Percentiles rank a stretch among this genome's conserved stretches.
phyloP scores from a whole-genome alignment of 2,888 invertebrate genomes.

The Pharmacophagus antenor region DNA sequence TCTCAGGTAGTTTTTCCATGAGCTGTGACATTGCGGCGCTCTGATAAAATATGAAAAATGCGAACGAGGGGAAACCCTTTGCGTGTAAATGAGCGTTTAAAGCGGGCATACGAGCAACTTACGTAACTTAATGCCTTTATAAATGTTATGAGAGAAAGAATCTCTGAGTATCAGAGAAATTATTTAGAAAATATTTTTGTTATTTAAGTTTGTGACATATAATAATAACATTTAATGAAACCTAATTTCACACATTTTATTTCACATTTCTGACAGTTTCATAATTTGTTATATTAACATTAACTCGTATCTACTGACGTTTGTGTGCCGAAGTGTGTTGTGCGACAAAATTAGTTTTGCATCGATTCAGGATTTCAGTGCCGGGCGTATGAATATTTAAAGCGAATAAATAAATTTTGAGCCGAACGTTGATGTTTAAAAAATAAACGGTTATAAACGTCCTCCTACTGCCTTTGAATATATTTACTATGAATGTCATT shows the following conservation, averaged over 20 bases:
- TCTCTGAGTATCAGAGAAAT: constrained; percentile 25
- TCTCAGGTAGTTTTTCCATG: constrained; percentile 29
- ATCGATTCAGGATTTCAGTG: constrained; percentile 13
- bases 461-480: constrained; percentile 1
- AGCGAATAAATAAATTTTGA: constrained; percentile 22
- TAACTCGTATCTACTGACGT: constrained; percentile 7
- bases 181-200: constrained; percentile 9
- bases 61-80: constrained; percentile 29
- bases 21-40: constrained; percentile 25
- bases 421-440: constrained; percentile 11
- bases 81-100: constrained; percentile 33
- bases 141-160: constrained; percentile 29
- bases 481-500: too few species aligned
- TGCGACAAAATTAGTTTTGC: constrained; percentile 26
- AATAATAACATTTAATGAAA: too few species aligned
- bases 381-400: constrained; percentile 26
- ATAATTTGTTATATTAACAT: constrained; percentile 14
- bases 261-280: constrained; percentile 10
- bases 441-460: constrained; percentile 15
- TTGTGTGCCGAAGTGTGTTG: constrained; percentile 17
- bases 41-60: constrained; percentile 32
- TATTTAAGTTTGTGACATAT: neutral
- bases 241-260: too few species aligned
- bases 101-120: constrained; percentile 28
- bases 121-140: constrained; percentile 31